These are phyloP conservation scores for Alligator mississippiensis DNA, from an alignment of 2,113 vertebrate species.

Conservation along the genomic window DNA sequence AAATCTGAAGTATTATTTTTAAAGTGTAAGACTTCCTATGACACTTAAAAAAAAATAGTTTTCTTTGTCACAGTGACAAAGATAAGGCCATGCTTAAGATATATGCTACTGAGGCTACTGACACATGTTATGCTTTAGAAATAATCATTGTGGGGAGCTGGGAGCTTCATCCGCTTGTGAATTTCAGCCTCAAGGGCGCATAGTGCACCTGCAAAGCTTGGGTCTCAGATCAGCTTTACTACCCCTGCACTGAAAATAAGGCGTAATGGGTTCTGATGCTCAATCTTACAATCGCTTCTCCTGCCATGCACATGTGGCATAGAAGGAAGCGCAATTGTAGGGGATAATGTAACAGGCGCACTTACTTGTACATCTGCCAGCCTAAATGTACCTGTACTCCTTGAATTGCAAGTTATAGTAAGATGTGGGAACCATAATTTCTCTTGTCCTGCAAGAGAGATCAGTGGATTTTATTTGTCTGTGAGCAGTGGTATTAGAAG, in stretches of 20 bases:
- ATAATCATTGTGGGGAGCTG: neutral
- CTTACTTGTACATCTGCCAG: no score
- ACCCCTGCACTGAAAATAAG: no score
- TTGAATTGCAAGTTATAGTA: neutral
- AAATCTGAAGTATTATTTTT: neutral
- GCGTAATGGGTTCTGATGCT: no score
- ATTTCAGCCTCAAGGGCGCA: no score
- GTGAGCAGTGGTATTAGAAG: no score
- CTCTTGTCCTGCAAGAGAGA: neutral
- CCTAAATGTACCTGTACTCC: neutral
- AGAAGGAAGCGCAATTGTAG: no score
- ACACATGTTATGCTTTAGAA: neutral
- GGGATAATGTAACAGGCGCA: no score
- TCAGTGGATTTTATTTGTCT: neutral
- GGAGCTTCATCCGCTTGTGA: no score
- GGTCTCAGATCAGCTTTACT: no score
- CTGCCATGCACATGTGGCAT: no score
- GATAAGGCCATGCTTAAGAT: neutral
- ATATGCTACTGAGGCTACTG: neutral
- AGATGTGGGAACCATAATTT: neutral
- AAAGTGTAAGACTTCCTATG: neutral
- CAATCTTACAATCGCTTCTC: no score
- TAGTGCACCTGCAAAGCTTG: no score
- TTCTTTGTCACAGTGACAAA: neutral
- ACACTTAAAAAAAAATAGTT: neutral